A percentile compares a stretch with the other conserved stretches of the same genome.
Conservation (phyloP, 2,888 invertebrate genomes). For the Fragum fragum region DNA sequence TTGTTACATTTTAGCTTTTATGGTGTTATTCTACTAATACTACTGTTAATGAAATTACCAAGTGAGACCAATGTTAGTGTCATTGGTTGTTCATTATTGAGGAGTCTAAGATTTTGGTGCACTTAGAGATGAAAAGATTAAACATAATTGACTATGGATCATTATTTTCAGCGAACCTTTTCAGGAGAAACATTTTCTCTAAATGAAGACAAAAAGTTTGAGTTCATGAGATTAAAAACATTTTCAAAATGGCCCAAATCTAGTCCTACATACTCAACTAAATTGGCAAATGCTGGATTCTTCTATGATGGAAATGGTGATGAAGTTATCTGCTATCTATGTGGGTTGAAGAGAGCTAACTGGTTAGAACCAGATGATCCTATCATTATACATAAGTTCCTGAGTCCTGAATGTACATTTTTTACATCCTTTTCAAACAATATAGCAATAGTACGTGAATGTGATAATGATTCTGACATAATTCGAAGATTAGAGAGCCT, state of each 20-base stretch:
- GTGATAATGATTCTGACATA: slow-evolving; percentile 4
- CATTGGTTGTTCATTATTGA: neutral
- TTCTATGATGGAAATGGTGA: slow-evolving; percentile 93
- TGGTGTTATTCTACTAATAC: slow-evolving; percentile 8
- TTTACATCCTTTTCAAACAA: slow-evolving; percentile 85
- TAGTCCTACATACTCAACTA: slow-evolving; percentile 46
- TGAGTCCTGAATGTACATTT: slow-evolving; percentile 94
- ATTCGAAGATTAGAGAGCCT: slow-evolving; percentile 31
- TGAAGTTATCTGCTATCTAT: slow-evolving; percentile 96
- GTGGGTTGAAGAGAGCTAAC: slow-evolving; percentile 95
- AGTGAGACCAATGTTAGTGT: neutral
- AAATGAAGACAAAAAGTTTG: slow-evolving; percentile 64
- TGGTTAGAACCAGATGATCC: slow-evolving; percentile 96
- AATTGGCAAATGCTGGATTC: slow-evolving; percentile 95
- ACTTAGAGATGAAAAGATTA: neutral
- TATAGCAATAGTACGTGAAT: neutral
- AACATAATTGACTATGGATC: slow-evolving; percentile 40
- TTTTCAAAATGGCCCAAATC: slow-evolving; percentile 90
- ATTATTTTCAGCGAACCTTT: slow-evolving; percentile 45
- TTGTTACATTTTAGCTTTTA: slow-evolving; percentile 45
- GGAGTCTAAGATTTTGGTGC: neutral
- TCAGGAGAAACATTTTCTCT: slow-evolving; percentile 44
- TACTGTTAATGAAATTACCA: neutral
- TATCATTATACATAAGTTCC: slow-evolving; percentile 91
- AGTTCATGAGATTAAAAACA: slow-evolving; percentile 62